Evolutionary conservation across 2,113 vertebrate species (phyloP), one percentile per base, ranked within the genome.

Genomic region (Sinocyclocheilus rhinocerous): DNA sequence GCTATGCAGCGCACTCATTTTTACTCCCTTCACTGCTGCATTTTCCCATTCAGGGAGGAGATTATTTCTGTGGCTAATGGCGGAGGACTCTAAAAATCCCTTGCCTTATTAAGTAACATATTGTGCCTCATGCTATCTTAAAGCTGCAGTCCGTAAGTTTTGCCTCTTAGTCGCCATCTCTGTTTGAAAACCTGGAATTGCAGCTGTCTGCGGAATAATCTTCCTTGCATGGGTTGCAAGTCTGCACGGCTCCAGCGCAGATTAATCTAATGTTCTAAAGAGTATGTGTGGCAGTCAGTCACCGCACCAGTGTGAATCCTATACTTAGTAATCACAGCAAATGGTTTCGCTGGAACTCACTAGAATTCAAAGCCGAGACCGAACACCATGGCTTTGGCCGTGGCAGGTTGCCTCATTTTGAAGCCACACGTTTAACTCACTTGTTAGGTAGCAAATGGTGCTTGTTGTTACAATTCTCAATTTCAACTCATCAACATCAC

Each of bases 1-100:
- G 82, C 84, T 75, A 81, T 76, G 69, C 77, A 69, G 83, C 45
- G 50, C 76, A 33, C 79, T 85, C 83, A 10, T 78, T 83, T 87
- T 85, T 63, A 87, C 75, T 84, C 69, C 73, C 84, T 85, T 86
- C 89, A 79, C 55, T 11, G 45, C 75, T 63, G 72, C 63, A 73
- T 89, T 77, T 82, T 52, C 76, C 67, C 80, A 86, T 69, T 84
- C 89, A 86, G 76, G 36, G 70, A 67, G 76, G 45, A 89, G 86
- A 85, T 89, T 70, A 69, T 83, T 87, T 78, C 12, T 83, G 65
- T 42, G 10, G 81, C 80, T 80, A 69, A 81, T 77, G 59, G 76
- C 20, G 36, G 42, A 83, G 63, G 55, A 73, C 76, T 76, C 57
- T 45, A 67, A 85, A 86, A 61, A 86, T 89, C 59, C 76, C 78